Evolutionary conservation across 2,797 vertebrate species (phyloP), one percentile per base, ranked within the genome.

Genomic region (Macropus fuliginosus): DNA sequence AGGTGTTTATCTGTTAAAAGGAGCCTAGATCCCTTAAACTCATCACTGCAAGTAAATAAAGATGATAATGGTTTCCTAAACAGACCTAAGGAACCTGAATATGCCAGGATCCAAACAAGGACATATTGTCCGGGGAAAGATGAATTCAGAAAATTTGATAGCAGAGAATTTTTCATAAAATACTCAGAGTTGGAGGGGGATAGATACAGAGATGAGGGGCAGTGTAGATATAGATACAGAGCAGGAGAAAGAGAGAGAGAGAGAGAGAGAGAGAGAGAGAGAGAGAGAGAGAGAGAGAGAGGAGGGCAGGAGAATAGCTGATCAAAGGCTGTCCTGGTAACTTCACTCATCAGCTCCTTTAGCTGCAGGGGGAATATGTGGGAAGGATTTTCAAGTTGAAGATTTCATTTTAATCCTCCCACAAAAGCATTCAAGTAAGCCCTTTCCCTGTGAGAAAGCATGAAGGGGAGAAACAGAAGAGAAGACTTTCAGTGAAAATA

Each of bases 401-500:
- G 96, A 55, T 94, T 98, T 96, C 90, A 95, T 96, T 97, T 97
- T 97, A 96, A 98, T 97, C 97, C 92, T 97, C 91, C 93, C 93
- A 66, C 92, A 96, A 95, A 97, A 95, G 92, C 94, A 90, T 90
- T 96, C 92, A 91, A 93, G 50, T 91, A 95, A 98, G 91, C 90
- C 81, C 54, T 97, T 97, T 96, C 55, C 96, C 95, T 96, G 92
- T 59, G 96, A 96, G 93, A 96, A 95, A 95, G 55, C 9, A 4
- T 93, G 96, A 96, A 95, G 62, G 21, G 40, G 59, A 52, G 90
- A 96, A 87, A 94, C 87, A 93, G 95, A 97, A 95, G 81, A 93
- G 90, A 90, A 95, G 74, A 54, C 55, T 95, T 91, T 95, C 92
- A 31, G 62, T 31, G 24, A 91, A 95, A 96, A 92, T 94, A 96